A percentile compares a stretch with the other conserved stretches of the same genome.
These are phyloP conservation scores for Falco novaeseelandiae DNA, from an alignment of 2,797 vertebrate species.

Conservation along the genomic window DNA sequence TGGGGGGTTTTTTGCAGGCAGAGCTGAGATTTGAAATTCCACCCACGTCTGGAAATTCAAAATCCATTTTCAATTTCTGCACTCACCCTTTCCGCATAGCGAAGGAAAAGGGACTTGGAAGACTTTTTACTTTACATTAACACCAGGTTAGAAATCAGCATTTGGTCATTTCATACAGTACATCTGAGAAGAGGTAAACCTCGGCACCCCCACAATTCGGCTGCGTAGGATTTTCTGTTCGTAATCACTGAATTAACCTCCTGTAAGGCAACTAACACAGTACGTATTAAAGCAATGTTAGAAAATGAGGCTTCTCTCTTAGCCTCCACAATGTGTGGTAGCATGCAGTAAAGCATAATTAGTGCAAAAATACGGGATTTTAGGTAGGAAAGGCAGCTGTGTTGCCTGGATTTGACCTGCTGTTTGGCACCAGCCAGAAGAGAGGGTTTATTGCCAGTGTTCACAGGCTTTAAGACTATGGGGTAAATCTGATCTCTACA, in stretches of 20 bases:
- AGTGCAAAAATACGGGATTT: not conserved
- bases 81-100: not conserved
- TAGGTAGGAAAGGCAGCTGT: not conserved
- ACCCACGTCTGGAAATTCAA: not conserved
- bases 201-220: not conserved
- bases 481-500: not conserved
- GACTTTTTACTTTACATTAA: not conserved
- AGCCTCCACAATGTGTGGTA: not conserved
- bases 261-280: not conserved
- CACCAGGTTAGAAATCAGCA: not conserved
- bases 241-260: not conserved
- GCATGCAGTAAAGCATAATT: not conserved
- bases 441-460: not conserved
- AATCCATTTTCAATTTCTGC: not conserved
- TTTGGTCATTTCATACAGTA: not conserved
- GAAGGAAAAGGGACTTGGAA: not conserved
- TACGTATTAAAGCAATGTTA: not conserved
- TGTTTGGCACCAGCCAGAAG: not conserved
- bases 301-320: not conserved
- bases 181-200: not conserved
- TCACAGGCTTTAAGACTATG: not conserved
- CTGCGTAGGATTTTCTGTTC: not conserved
- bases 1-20: not conserved
- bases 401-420: not conserved
- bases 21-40: not conserved